Evolutionary conservation across 2,797 vertebrate species (phyloP).

Genomic region (Percopsis omiscomaycus): DNA sequence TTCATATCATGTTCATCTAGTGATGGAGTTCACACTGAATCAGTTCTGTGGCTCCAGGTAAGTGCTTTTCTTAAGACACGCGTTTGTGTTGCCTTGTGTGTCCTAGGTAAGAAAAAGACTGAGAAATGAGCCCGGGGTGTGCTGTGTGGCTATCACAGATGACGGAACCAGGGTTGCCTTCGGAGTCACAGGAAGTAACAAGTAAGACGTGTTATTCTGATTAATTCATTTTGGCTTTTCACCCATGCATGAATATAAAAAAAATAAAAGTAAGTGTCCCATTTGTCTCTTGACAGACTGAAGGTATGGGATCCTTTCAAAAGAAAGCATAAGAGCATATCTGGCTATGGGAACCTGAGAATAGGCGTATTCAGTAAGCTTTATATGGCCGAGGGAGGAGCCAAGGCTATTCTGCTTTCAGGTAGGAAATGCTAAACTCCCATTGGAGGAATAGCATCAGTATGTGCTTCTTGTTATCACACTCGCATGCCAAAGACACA

Average conservation of each 20-base stretch:
- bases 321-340: conserved; percentile 60
- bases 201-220: conserved; percentile 32
- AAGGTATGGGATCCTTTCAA: conserved; percentile 71
- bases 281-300: conserved; percentile 40
- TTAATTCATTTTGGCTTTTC: not conserved
- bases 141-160: conserved; percentile 62
- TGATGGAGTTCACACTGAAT: too few species aligned
- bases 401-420: conserved; percentile 65
- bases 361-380: conserved; percentile 56
- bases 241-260: not conserved
- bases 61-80: too few species aligned
- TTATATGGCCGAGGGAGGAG: conserved; percentile 60
- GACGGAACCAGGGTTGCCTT: conserved; percentile 59
- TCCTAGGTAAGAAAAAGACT: conserved; percentile 62
- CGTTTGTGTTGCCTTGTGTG: not conserved
- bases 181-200: conserved; percentile 58
- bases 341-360: conserved; percentile 59
- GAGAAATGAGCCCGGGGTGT: conserved; percentile 64
- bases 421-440: conserved; percentile 36
- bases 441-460: not conserved
- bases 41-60: too few species aligned
- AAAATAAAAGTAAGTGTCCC: not conserved
- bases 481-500: conserved; percentile 13
- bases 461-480: conserved; percentile 19
- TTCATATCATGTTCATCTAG: too few species aligned